Base-by-base conservation (phyloP, 2,888 invertebrate species). In the Papilio protenor region DNA sequence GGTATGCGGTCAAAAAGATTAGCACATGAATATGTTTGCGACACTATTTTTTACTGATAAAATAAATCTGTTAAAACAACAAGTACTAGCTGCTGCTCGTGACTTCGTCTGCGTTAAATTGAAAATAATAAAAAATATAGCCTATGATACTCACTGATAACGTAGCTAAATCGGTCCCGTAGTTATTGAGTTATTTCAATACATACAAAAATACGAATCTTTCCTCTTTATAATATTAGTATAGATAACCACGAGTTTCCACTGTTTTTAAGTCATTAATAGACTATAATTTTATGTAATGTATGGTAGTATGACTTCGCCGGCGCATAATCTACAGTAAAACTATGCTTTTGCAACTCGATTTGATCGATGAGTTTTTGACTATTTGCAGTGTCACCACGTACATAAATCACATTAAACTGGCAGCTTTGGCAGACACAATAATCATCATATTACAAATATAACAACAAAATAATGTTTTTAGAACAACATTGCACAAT, bases 381-480 rank as follows among this genome's bases (percentile, higher is more conserved):
- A 8, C n/a, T 75, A 21, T 40, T 18, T 69, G 74, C 73, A 52
- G 27, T 57, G 75, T 73, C 73, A 69, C 21, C 14, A 59, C 40
- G 59, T n/a, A 64, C 73, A 77, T 69, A 49, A 75, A 75, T 75
- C 75, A 69, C 16, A n/a, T 33, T 64, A 27, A 52, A 2, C 14
- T 66, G 66, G 11, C 66, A 64, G 33, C 45, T 12, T 45, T 66
- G 18, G 21, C n/a, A 12, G 27, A 61, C 14, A 4, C 14, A 27
- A 27, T 61, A 5, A 5, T 23, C 27, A 11, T 21, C 14, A 11
- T 64, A 21, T 45, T n/a, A 66, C 40, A 45, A 40, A 66, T 45
- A 66, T 49, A 27, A 40, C 23, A 3, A 23, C 40, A 61, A 61
- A 8, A 18, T 52, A 1, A 52, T 52, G 18, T 18, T 52, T 52